Evolutionary conservation across 2,797 vertebrate species (phyloP).

Genomic region (Nyctibius grandis): DNA sequence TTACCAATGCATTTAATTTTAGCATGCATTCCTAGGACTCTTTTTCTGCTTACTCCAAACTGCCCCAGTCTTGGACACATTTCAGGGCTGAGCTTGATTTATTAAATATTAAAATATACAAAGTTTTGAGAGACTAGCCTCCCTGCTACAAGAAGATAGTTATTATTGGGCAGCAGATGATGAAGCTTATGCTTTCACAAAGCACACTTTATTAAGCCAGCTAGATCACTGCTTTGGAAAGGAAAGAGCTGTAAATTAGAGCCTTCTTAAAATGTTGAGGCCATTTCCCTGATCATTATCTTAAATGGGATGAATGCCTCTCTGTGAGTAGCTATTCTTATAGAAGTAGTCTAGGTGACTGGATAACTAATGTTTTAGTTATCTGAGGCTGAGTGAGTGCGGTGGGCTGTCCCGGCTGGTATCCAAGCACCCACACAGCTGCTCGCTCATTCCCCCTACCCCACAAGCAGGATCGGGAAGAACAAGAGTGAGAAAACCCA

Average conservation of each 20-base stretch:
- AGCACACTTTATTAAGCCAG: background rate
- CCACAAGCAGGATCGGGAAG: background rate
- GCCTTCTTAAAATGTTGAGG: background rate
- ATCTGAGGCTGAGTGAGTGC: background rate
- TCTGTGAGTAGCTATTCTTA: background rate
- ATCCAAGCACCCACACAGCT: background rate
- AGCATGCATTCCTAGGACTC: background rate
- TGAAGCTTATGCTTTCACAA: background rate
- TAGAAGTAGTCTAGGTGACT: background rate
- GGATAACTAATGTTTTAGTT: background rate
- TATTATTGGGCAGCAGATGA: background rate
- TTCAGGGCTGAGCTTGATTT: background rate
- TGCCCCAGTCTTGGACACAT: background rate
- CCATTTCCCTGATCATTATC: background rate
- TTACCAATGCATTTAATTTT: background rate
- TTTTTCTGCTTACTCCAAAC: background rate
- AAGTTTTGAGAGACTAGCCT: background rate
- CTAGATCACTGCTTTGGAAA: background rate
- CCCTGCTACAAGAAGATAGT: background rate
- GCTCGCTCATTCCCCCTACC: background rate
- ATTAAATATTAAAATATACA: background rate
- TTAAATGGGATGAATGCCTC: background rate
- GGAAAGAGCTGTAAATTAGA: background rate
- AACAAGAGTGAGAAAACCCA: background rate
- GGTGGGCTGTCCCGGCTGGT: background rate